Conservation (phyloP, 1,140 invertebrate genomes). For the Drosophila orosa region DNA sequence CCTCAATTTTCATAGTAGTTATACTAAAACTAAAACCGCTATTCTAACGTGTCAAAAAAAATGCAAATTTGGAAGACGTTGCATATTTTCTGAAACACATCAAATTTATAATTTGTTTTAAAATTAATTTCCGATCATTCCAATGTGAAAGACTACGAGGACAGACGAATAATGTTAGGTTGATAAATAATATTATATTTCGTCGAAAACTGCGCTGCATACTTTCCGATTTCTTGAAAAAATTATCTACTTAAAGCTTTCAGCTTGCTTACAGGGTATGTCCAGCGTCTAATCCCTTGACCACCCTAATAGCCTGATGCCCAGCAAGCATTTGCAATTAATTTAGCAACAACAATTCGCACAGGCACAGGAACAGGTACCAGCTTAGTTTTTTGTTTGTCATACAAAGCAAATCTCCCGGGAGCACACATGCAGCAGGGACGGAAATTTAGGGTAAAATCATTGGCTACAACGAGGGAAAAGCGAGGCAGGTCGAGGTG, state of each 20-base stretch:
- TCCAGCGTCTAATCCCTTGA: background rate
- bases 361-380: background rate
- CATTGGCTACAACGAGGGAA: background rate
- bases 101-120: no score
- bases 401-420: slow-evolving; percentile 34
- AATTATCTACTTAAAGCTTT: no score
- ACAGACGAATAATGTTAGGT: no score
- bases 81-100: no score
- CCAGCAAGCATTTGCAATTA: slow-evolving; percentile 42
- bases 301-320: slow-evolving; percentile 6
- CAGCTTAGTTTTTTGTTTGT: slow-evolving; percentile 36
- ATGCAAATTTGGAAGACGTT: no score
- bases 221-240: background rate
- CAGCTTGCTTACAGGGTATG: slow-evolving; percentile 12
- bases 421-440: slow-evolving; percentile 29
- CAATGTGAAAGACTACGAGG: background rate
- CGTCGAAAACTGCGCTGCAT: no score
- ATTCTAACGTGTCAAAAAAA: no score
- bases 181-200: no score
- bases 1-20: no score
- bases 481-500: slow-evolving; percentile 3
- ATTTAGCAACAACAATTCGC: slow-evolving; percentile 24
- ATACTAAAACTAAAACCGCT: background rate
- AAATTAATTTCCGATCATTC: no score
- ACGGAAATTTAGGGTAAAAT: slow-evolving; percentile 5